Base-by-base conservation (phyloP, 1,140 invertebrate genomes). In the Drosophila ananassae region DNA sequence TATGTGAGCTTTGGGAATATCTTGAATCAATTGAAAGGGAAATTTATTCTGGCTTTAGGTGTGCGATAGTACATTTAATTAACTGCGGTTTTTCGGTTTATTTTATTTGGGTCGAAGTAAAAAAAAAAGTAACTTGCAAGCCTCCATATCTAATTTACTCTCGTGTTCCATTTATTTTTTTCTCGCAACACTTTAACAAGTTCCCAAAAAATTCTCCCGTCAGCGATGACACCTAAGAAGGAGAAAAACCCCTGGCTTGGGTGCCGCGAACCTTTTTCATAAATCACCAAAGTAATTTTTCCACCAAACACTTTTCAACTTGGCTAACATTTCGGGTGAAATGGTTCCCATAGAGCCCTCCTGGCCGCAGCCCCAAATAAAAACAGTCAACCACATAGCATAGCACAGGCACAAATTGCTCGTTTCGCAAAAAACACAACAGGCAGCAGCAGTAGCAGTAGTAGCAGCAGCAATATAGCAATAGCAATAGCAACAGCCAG, bases 311-410 rank as follows among this genome's bases (percentile, higher is more conserved):
- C 59, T 76, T 50, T 58, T 66, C 46, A 56, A 60, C 54, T 46
- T 61, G 55, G 39, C 24, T 48, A 71, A 62, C 39, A 46, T 72
- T 54, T 60, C 25, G 63, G 77, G 74, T 79, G 78, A 87, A 87
- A 89, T 87, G 82, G 82, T 87, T 87, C 82, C 82, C 82, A 87
- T 89, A 87, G 82, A 63, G 78, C 73, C 52, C 73, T 62, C 54
- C 51, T 74, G 57, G 69, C 41, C 17, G 7, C 41, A 44, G 37
- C 58, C 52, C 39, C 61, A 74, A 60, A 72, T 44, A 74, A 76
- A 47, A 47, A 47, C 17, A 47, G 69, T 57, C 56, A 69, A 55
- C 32, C 78, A 77, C 68, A 82, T 74, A 81, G 64, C 68, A 82
- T 74, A 78, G 64, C 62, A 50, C 50, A 66, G 68, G 57, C 82